Conservation (phyloP, 2,888 invertebrate species). For the Nephrotoma flavescens region DNA sequence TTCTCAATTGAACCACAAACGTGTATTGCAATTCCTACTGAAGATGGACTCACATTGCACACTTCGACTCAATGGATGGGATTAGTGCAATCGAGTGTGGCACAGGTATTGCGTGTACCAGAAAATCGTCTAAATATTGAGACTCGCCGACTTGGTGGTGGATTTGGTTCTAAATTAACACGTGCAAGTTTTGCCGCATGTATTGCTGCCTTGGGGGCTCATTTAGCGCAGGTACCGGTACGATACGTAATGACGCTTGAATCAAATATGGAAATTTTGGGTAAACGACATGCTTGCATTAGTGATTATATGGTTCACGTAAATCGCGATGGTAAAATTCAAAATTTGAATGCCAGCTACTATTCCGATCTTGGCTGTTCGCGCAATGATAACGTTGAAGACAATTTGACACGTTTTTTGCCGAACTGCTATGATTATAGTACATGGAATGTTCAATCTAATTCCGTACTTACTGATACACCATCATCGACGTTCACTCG, state of each 20-base stretch:
- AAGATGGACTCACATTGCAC: constrained; percentile 50
- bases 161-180: constrained; percentile 57
- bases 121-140: constrained; percentile 43
- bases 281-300: constrained; percentile 34
- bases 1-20: constrained; percentile 54
- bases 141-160: constrained; percentile 54
- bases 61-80: constrained; percentile 45
- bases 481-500: background rate
- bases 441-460: background rate
- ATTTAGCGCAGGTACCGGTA: constrained; percentile 42
- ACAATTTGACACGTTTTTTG: constrained; percentile 29
- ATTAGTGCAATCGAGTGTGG: constrained; percentile 36
- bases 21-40: constrained; percentile 44
- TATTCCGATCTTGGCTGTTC: constrained; percentile 37
- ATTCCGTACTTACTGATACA: background rate
- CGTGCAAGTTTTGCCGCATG: constrained; percentile 42
- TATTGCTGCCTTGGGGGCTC: constrained; percentile 53
- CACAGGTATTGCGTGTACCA: constrained; percentile 36
- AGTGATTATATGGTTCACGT: constrained; percentile 46
- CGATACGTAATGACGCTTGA: constrained; percentile 47
- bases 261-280: constrained; percentile 46
- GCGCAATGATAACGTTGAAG: constrained; percentile 42
- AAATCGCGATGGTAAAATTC: constrained; percentile 43
- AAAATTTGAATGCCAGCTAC: constrained; percentile 38
- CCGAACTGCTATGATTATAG: background rate